Percentiles rank a stretch among this genome's conserved stretches.
These are phyloP conservation scores for Octonoba sinensis DNA, from an alignment of 2,888 invertebrate species.

Conservation along the genomic window DNA sequence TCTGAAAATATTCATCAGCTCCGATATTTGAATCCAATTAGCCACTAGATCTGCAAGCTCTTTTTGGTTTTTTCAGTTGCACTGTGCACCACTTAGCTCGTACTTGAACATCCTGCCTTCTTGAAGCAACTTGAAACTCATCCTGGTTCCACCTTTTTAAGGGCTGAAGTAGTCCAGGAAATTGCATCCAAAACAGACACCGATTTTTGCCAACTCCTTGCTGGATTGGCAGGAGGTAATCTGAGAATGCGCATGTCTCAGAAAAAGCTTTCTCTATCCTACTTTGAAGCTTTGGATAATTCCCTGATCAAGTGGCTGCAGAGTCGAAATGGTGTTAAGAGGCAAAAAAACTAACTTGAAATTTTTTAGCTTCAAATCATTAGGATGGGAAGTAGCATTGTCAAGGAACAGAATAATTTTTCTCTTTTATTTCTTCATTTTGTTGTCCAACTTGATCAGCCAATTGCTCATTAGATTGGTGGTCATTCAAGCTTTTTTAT, in stretches of 20 bases:
- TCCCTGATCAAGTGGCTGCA: slow-evolving; percentile 8
- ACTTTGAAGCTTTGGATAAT: slow-evolving; percentile 3
- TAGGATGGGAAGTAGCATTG: background rate
- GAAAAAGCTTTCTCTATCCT: slow-evolving; percentile 3
- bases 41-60: background rate
- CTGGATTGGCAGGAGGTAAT: background rate
- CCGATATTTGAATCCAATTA: background rate
- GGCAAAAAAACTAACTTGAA: slow-evolving; percentile 1
- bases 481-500: too few species aligned
- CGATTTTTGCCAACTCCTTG: background rate
- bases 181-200: slow-evolving; percentile 9
- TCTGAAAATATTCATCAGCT: slow-evolving; percentile 10
- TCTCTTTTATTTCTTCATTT: too few species aligned
- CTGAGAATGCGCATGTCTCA: background rate
- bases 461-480: too few species aligned
- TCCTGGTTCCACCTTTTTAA: background rate
- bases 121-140: background rate
- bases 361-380: slow-evolving; percentile 6
- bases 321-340: background rate
- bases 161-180: background rate
- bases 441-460: too few species aligned
- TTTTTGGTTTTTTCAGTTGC: background rate
- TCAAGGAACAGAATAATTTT: too few species aligned
- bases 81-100: background rate
- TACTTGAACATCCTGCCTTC: background rate